Base-by-base conservation (phyloP, 1,140 invertebrate genomes). In the Ceratitis capitata region DNA sequence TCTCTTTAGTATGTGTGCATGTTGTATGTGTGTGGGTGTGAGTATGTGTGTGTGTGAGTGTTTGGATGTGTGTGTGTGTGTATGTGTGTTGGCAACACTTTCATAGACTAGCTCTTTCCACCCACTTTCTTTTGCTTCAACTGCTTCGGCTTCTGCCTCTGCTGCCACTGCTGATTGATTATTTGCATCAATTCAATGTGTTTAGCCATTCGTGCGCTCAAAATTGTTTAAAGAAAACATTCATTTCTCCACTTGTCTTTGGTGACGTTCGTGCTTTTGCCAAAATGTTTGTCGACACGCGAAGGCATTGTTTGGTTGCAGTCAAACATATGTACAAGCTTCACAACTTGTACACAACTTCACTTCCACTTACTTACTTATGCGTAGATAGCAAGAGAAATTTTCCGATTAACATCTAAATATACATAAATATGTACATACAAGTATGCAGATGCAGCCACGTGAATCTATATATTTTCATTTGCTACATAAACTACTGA, bases 121-220 rank as follows among this genome's bases (percentile, higher is more conserved):
- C 69, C 69, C 69, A 78, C 69, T 78, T 78, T 78, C 69, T 78
- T 78, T n/a, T 78, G n/a, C n/a, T n/a, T n/a, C n/a, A n/a, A n/a
- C n/a, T n/a, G n/a, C n/a, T n/a, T n/a, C n/a, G n/a, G n/a, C n/a
- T n/a, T n/a, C n/a, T n/a, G n/a, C n/a, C n/a, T n/a, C n/a, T n/a
- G n/a, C n/a, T n/a, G n/a, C n/a, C n/a, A n/a, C n/a, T n/a, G 69
- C 23, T 14, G 39, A 78, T 78, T 78, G 39, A 78, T 78, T 23
- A 39, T 35, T 39, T 78, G 69, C 32, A 23, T 78, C 45, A 19
- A 45, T 16, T 45, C 4, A 42, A 45, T 78, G 39, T 45, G 39
- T 42, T 42, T n/a, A 45, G 19, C n/a, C 23, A 19, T n/a, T 23
- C n/a, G 39, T 78, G n/a, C 14, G 39, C 10, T 23, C 39, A 16